Evolutionary conservation across 1,140 invertebrate species (phyloP).

Genomic region (Mylabris phalerata): DNA sequence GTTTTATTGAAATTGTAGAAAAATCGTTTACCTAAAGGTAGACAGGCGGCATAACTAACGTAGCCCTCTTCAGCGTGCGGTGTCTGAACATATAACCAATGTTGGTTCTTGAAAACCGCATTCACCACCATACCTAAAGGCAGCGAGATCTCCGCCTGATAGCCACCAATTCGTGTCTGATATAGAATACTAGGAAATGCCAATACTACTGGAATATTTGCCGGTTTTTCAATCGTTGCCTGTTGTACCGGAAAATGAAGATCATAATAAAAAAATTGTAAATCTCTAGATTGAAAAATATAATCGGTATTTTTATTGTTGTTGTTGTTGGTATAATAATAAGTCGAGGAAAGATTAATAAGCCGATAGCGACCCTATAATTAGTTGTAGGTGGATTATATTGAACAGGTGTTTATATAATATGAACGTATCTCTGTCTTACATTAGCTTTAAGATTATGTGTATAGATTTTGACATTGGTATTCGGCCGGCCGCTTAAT

Average conservation of each 20-base stretch:
- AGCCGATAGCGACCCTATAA: too few relatives aligned
- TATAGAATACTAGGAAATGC: slow-evolving; percentile 67
- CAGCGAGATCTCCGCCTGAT: slow-evolving; percentile 61
- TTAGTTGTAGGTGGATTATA: too few relatives aligned
- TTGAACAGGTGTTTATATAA: too few relatives aligned
- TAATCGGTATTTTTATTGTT: too few relatives aligned
- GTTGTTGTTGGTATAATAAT: too few relatives aligned
- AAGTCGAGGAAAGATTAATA: too few relatives aligned
- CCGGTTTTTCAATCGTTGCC: slow-evolving; percentile 64
- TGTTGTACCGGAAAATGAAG: slow-evolving; percentile 34
- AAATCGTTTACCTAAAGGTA: slow-evolving; percentile 59
- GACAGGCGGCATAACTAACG: slow-evolving; percentile 64
- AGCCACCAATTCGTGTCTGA: slow-evolving; percentile 60
- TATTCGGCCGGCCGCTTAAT: too few relatives aligned
- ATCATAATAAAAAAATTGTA: slow-evolving; percentile 7
- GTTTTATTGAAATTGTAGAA: not conserved
- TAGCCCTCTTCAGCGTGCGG: slow-evolving; percentile 73
- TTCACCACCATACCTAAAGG: slow-evolving; percentile 78
- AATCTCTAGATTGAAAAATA: too few relatives aligned
- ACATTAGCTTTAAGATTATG: too few relatives aligned
- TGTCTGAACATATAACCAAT: slow-evolving; percentile 77
- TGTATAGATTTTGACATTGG: too few relatives aligned
- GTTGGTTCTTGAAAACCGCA: slow-evolving; percentile 74
- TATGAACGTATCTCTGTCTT: too few relatives aligned
- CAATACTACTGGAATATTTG: slow-evolving; percentile 74